phyloP scores from a whole-genome alignment of 2,113 vertebrate genomes.

The Epinephelus lanceolatus region DNA sequence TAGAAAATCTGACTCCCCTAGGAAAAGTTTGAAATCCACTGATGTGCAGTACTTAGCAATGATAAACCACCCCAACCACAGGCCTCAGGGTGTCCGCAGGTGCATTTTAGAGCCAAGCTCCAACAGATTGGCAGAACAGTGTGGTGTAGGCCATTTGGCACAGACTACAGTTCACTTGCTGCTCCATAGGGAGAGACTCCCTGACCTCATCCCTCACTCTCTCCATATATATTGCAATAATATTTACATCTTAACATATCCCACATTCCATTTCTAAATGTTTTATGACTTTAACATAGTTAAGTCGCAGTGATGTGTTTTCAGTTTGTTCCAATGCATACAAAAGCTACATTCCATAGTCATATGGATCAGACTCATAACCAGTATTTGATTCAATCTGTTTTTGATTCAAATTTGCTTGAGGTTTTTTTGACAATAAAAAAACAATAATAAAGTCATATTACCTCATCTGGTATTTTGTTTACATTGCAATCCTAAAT shows the following conservation, averaged over 20 bases:
- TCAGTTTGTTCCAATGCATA: not conserved
- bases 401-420: not conserved
- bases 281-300: not conserved
- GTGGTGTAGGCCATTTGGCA: conserved; percentile 83
- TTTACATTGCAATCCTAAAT: not conserved
- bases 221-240: conserved; percentile 22
- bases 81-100: conserved; percentile 73
- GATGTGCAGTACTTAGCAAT: conserved; percentile 62
- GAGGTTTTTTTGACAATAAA: not conserved
- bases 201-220: conserved; percentile 75
- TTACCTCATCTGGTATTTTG: not conserved
- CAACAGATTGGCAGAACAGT: conserved; percentile 86
- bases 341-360: not conserved
- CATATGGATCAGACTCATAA: not conserved
- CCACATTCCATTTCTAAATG: not conserved
- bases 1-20: conserved; percentile 22
- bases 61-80: conserved; percentile 72
- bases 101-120: conserved; percentile 80
- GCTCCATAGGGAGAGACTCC: conserved; percentile 75
- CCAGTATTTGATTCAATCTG: not conserved
- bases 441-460: not conserved
- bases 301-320: not conserved
- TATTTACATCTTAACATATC: conserved; percentile 28
- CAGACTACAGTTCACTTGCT: conserved; percentile 66
- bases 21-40: conserved; percentile 54